Conservation (phyloP, 2,797 vertebrate genomes). For the Mus minutoides region DNA sequence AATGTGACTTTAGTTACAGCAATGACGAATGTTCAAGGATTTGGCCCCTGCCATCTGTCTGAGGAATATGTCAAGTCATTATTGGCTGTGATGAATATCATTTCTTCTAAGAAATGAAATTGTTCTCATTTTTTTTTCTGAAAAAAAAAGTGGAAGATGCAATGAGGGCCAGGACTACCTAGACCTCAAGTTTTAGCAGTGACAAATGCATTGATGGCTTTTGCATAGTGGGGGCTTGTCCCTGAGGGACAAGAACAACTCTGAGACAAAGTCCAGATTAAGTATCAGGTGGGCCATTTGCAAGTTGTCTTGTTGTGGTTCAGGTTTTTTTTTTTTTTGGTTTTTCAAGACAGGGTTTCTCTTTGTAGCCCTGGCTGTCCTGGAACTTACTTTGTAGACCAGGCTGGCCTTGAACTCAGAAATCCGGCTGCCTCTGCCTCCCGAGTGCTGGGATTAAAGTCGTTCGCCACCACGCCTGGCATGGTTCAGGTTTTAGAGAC, state of each 20-base stretch:
- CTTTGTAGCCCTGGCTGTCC: no score
- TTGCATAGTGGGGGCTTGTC: slow-evolving; percentile 81
- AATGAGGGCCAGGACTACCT: slow-evolving; percentile 73
- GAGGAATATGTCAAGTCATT: slow-evolving; percentile 31
- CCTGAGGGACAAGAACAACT: slow-evolving; percentile 62
- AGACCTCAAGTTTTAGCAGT: slow-evolving; percentile 69
- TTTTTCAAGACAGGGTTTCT: no score
- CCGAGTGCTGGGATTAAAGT: no score
- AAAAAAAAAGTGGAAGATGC: slow-evolving; percentile 63
- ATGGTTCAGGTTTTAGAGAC: neutral
- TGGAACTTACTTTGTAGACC: no score
- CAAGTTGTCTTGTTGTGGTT: neutral
- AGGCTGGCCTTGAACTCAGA: no score
- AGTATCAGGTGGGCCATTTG: neutral
- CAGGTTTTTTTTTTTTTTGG: no score
- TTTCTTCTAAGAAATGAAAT: slow-evolving; percentile 77
- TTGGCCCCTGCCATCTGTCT: slow-evolving; percentile 84
- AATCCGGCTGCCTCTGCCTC: no score
- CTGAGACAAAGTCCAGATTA: neutral
- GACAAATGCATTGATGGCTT: slow-evolving; percentile 46
- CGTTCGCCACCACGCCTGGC: no score
- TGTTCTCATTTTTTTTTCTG: slow-evolving; percentile 56
- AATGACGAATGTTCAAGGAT: slow-evolving; percentile 82
- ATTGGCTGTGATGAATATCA: slow-evolving; percentile 64
- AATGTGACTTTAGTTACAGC: slow-evolving; percentile 82